Evolutionary conservation across 2,888 invertebrate species (phyloP).

Genomic region (Cosmopolites sordidus): DNA sequence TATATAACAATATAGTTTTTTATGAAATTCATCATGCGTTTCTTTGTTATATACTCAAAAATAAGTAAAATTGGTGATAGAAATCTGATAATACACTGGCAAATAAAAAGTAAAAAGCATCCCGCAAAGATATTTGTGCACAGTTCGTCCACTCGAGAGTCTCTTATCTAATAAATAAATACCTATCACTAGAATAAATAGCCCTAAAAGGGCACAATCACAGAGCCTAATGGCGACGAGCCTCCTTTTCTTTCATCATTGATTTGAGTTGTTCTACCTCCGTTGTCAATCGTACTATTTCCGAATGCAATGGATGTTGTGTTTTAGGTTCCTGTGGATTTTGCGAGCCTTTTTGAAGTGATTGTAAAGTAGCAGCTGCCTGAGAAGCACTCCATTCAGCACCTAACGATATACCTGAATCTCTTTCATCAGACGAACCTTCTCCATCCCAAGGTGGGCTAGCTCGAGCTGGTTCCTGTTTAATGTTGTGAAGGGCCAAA

Average conservation of each 20-base stretch:
- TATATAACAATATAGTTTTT: not conserved
- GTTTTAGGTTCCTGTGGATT: slow-evolving; percentile 43
- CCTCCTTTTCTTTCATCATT: slow-evolving; percentile 55
- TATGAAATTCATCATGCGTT: no score
- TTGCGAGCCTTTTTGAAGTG: slow-evolving; percentile 44
- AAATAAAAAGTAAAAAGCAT: slow-evolving; percentile 35
- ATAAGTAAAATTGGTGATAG: slow-evolving; percentile 6
- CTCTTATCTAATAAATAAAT: slow-evolving; percentile 40
- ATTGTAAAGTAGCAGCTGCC: slow-evolving; percentile 43
- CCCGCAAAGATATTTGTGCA: slow-evolving; percentile 36
- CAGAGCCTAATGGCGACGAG: slow-evolving; percentile 25
- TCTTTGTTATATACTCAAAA: slow-evolving; percentile 7
- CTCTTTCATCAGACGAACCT: slow-evolving; percentile 85
- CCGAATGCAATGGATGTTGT: slow-evolving; percentile 75
- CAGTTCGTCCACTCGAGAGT: slow-evolving; percentile 18
- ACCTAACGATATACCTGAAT: slow-evolving; percentile 83
- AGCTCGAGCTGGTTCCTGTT: slow-evolving; percentile 78
- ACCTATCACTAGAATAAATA: slow-evolving; percentile 41
- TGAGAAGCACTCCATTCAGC: slow-evolving; percentile 58
- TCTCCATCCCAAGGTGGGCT: slow-evolving; percentile 85
- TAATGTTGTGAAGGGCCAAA: slow-evolving; percentile 78
- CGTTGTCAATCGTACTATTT: slow-evolving; percentile 81
- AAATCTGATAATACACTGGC: slow-evolving; percentile 34
- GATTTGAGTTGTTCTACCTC: slow-evolving; percentile 88
- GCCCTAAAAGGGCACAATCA: slow-evolving; percentile 38